A percentile compares a stretch with the other conserved stretches of the same genome.
Conservation (phyloP, 2,113 vertebrate species). For the Alligator mississippiensis region DNA sequence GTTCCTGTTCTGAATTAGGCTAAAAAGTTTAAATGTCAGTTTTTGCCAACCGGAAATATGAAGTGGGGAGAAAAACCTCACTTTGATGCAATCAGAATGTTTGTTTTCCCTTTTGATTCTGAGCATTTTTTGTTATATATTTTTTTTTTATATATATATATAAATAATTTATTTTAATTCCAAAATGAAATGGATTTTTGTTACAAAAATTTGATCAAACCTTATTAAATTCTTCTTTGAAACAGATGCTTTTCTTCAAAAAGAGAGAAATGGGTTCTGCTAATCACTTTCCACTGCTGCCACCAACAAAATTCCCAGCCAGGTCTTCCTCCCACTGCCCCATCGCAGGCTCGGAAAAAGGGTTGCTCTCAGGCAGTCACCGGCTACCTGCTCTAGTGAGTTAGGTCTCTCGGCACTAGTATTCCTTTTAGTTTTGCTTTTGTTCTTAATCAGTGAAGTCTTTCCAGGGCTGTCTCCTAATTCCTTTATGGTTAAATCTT, state of each 20-base stretch:
- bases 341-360: background rate
- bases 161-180: background rate
- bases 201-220: too few species aligned
- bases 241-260: background rate
- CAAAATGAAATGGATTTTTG: background rate
- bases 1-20: background rate
- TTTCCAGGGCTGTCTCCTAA: background rate
- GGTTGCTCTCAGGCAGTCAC: fast-evolving
- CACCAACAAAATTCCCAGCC: too few species aligned
- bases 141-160: too few species aligned
- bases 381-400: background rate
- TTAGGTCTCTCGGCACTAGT: background rate
- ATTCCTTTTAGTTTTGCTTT: fast-evolving
- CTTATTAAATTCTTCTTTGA: too few species aligned
- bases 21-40: background rate
- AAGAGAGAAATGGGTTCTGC: background rate
- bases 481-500: background rate
- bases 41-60: background rate
- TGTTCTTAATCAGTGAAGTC: background rate
- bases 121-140: background rate
- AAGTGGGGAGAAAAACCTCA: background rate
- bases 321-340: background rate
- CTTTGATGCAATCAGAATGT: background rate
- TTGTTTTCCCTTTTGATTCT: background rate
- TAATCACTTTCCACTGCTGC: too few species aligned